Evolutionary conservation across 2,797 vertebrate species (phyloP).

Genomic region (Hydrolagus colliei): DNA sequence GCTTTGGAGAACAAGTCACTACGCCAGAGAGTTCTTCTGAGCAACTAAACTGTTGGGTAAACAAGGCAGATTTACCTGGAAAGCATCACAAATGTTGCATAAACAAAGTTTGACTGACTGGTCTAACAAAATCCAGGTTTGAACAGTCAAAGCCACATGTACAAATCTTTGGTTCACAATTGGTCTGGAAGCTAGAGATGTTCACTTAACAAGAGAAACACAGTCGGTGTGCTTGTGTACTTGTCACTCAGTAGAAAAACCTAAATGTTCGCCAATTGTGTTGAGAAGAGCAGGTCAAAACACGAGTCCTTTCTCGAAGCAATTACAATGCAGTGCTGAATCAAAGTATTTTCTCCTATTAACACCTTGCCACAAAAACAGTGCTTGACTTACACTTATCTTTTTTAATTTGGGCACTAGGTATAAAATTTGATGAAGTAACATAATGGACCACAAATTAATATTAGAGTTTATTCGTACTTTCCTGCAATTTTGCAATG

Average conservation of each 20-base stretch:
- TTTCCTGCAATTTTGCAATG: not conserved
- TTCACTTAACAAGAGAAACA: not conserved
- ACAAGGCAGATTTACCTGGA: not conserved
- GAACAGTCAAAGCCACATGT: not conserved
- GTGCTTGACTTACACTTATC: not conserved
- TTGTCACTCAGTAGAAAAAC: not conserved
- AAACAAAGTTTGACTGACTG: not conserved
- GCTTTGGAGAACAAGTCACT: not conserved
- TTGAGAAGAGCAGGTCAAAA: not conserved
- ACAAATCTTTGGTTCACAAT: not conserved
- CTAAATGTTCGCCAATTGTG: not conserved
- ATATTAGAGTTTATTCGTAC: not conserved
- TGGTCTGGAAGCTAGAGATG: not conserved
- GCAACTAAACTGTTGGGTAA: not conserved
- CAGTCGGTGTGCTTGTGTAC: not conserved
- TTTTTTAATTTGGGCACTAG: not conserved
- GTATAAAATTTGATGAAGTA: not conserved
- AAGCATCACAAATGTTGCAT: not conserved
- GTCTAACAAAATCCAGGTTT: not conserved
- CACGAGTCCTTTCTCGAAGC: not conserved
- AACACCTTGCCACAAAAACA: not conserved
- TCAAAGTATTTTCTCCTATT: not conserved
- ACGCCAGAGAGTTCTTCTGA: not conserved
- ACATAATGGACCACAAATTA: not conserved
- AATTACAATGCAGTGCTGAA: not conserved